These are phyloP conservation scores for pig (Sus scrofa) DNA, from an alignment of 2,113 vertebrate species.

Conservation along the genomic window DNA sequence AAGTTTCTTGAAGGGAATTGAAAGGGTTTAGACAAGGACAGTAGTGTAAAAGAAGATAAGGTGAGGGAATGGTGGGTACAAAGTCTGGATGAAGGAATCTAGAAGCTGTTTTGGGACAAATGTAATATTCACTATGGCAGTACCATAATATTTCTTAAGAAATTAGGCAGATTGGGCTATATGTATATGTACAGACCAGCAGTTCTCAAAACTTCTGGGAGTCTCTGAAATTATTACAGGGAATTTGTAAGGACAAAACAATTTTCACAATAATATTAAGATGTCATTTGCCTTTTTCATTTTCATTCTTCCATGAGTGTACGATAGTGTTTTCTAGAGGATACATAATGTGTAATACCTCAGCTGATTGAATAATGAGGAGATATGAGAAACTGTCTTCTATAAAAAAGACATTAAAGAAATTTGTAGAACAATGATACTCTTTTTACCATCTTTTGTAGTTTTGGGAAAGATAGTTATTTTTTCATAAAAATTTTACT, in stretches of 20 bases:
- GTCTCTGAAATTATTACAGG: not conserved
- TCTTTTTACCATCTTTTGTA: not conserved
- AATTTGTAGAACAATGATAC: not conserved
- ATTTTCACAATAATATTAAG: not conserved
- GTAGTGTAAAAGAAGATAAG: not conserved
- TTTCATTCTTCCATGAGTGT: not conserved
- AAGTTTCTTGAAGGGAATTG: not conserved
- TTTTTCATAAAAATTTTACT: slow-evolving; percentile 1
- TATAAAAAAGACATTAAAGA: not conserved
- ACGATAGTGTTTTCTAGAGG: not conserved
- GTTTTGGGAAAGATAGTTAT: not conserved
- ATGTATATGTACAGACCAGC: not conserved
- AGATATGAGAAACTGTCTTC: not conserved
- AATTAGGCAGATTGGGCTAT: not conserved
- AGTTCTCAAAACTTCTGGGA: not conserved
- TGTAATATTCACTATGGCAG: not conserved
- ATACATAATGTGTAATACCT: not conserved
- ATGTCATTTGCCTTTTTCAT: not conserved
- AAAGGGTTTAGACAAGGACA: not conserved
- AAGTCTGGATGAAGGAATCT: not conserved
- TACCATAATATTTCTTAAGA: not conserved
- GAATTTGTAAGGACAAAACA: not conserved
- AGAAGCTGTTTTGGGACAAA: not conserved
- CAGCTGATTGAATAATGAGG: not conserved
- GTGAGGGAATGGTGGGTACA: not conserved